Evolutionary conservation across 1,140 invertebrate genomes (phyloP), one percentile per base, ranked within the genome.

Genomic region (Idris sp.): DNA sequence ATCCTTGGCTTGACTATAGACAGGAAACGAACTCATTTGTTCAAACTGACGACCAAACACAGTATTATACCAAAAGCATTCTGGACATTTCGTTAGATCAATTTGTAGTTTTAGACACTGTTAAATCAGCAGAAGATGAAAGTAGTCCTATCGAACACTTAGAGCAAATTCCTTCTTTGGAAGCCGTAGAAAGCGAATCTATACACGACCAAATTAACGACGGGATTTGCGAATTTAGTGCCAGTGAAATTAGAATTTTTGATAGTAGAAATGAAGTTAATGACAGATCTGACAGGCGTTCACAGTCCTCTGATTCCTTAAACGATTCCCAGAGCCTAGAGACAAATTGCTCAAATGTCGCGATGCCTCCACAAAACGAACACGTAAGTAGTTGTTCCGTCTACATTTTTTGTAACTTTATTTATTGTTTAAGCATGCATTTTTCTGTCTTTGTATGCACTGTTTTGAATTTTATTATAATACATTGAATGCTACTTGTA

Each of bases 1-100:
- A 91, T 82, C 90, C 90, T 0, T 91, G 90, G 90, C 83, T 90
- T 14, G 80, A 85, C 64, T 90, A 90, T 67, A 38, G 2, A 14
- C 35, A 49, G 6, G 43, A 67, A 26, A 51, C 64, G n/a, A 59
- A 82, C 44, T 15, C 46, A 2, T 67, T 74, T 25, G 53, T 51
- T 16, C 10, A 48, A 40, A 43, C 36, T 16, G 31, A 58, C 46
- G n/a, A 53, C 40, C 14, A 74, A 43, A 26, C 71, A 35, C 58
- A 69, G 51, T 67, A 76, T 74, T 59, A 74, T 8, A 30, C 15
- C 22, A 14, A 56, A 72, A 18, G 7, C 0, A 4, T 15, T 31
- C 11, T 26, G n/a, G 54, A 65, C 28, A 25, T 26, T 33, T 48
- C 40, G n/a, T n/a, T 51, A 40, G 41, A 74, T 4, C 51, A 77